Evolutionary conservation across 2,888 invertebrate species (phyloP).

Genomic region (Tupiocoris notatus): DNA sequence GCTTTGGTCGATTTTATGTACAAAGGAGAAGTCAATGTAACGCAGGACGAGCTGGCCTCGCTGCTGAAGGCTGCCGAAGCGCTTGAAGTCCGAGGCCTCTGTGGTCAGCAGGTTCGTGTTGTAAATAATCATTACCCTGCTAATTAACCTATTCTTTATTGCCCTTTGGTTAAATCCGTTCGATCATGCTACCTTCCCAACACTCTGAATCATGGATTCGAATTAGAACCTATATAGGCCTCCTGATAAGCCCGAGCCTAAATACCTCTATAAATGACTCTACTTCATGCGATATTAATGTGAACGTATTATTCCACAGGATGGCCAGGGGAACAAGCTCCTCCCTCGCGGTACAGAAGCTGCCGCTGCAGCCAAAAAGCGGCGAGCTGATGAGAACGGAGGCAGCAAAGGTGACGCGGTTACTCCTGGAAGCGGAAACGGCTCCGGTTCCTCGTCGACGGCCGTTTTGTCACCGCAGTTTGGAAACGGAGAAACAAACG

Average conservation of each 20-base stretch:
- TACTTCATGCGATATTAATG: neutral
- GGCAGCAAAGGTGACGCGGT: conserved; percentile 39
- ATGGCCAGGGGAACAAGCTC: conserved; percentile 26
- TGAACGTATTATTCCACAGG: too few relatives aligned
- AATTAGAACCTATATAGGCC: too few relatives aligned
- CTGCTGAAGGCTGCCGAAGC: conserved; percentile 81
- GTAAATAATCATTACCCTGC: too few relatives aligned
- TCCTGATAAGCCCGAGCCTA: too few relatives aligned
- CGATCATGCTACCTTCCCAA: too few relatives aligned
- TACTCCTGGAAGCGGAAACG: neutral
- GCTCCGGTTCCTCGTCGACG: conserved; percentile 5
- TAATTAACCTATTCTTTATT: too few relatives aligned
- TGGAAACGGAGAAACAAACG: conserved; percentile 17
- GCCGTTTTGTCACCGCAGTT: neutral
- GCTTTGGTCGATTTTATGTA: conserved; percentile 88
- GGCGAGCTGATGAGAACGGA: conserved; percentile 41
- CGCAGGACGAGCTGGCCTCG: conserved; percentile 77
- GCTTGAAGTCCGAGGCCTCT: conserved; percentile 73
- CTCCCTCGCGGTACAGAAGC: conserved; percentile 42
- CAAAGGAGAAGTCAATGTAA: conserved; percentile 83
- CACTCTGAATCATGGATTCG: too few relatives aligned
- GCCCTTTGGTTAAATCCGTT: too few relatives aligned
- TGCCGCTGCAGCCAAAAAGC: conserved; percentile 38
- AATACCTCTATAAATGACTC: neutral
- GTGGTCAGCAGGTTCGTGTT: conserved; percentile 51